Base-by-base conservation (phyloP, 2,113 vertebrate genomes). In the Chitala chitala region DNA sequence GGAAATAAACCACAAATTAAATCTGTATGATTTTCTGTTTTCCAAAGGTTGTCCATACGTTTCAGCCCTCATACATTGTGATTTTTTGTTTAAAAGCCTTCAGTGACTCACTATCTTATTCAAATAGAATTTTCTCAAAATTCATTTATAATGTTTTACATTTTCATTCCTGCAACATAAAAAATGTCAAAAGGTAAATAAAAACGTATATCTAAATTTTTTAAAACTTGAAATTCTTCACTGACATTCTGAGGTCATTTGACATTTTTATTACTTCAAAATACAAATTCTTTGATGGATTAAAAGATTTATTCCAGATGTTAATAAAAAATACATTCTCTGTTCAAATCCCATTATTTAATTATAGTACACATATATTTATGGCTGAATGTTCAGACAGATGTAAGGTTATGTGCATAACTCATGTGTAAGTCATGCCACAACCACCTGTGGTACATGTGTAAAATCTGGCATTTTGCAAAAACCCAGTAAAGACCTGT, bases 301-400 rank as follows among this genome's bases (percentile, higher is more conserved):
- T 51, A 50, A 29, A 24, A 31, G 17, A 69, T 69, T 69, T 69
- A 51, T 22, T 33, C 68, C 68, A 69, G 68, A 69, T 69, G 68
- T 69, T 68, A 68, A 5, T 10, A 13, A 42, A 48, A 68, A 26
- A 26, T 46, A 48, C 38, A 63, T 63, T 17, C 59, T 29, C 64
- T 46, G 42, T 48, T 5, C 63, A 46, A 22, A 6, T 76, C 82
- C 84, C 31, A 5, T 29, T 42, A 9, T 71, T 42, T 87, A 83
- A 81, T 88, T 76, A 53, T 24, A 46, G 22, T 46, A 68, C 42
- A 48, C 8, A 31, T 42, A n/a, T 13, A 22, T 46, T 22, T 68
- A 29, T 8, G 29, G 42, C 63, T 65, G 42, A 65, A n/a, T 10
- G n/a, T n/a, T 26, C 40, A 22, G 22, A n/a, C n/a, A n/a, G n/a